Base-by-base conservation (phyloP, 2,113 vertebrate species). In the Aythya baeri region DNA sequence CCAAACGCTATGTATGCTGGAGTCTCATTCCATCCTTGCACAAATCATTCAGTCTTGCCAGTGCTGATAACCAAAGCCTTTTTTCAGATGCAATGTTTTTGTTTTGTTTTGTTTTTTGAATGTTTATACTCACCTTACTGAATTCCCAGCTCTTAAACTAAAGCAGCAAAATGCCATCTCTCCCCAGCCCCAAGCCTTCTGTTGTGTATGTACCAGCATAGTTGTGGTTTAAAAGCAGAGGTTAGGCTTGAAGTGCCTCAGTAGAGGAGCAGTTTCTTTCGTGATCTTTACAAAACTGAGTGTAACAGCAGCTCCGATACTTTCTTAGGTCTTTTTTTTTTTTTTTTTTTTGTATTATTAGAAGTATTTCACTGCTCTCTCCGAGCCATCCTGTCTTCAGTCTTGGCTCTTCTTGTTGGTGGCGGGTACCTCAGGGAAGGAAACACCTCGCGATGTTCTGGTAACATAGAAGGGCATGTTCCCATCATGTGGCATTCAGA, bases 11-110 rank as follows among this genome's bases (percentile, higher is more conserved):
- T 20, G 7, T 38, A 65, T 1, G 3, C 46, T 68, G 79, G 49
- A 96, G 61, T 84, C 61, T 88, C 68, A 75, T 81, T 86, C 85
- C 23, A 83, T 86, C 59, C 63, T 71, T 80, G 41, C 68, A 90
- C 25, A 49, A 88, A 80, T 80, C 27, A 58, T 49, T 57, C 79
- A 75, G 43, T 75, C 76, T 88, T 95, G 65, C 72, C 92, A 88
- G 38, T 27, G 36, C 43, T 71, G 52, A 74, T 66, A 67, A 88
- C 72, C 15, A 72, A 71, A 66, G 16, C 4, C 27, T 70, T 63
- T 94, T 86, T 54, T 86, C 70, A 81, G 77, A 77, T 61, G 7
- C 49, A 49, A 38, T 57, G 9, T 6, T 41, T 41, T 41, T 41
- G 41, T 41, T 41, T 41, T 41, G 41, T 41, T 41, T 41, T 65